phyloP scores from a whole-genome alignment of 2,888 invertebrate genomes.

The Trisateles emortualis region DNA sequence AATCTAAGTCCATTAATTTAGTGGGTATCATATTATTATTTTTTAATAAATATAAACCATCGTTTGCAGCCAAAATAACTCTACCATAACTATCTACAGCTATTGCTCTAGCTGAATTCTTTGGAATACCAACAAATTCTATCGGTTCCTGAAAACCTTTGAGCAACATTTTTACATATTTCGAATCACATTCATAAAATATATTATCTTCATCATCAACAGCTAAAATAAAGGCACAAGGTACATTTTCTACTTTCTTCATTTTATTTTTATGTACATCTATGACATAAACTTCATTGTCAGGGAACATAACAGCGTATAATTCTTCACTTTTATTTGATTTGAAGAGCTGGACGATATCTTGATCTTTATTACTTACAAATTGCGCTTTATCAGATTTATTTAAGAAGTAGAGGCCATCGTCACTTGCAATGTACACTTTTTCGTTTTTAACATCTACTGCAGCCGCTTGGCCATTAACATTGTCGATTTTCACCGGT shows the following conservation, averaged over 20 bases:
- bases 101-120: conserved; percentile 74
- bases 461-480: conserved; percentile 76
- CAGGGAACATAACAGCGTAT: conserved; percentile 73
- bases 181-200: conserved; percentile 80
- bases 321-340: conserved; percentile 62
- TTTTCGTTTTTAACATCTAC: conserved; percentile 66
- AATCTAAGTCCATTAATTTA: conserved; percentile 77
- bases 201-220: conserved; percentile 74
- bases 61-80: conserved; percentile 73
- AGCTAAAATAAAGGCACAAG: conserved; percentile 76
- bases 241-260: conserved; percentile 65
- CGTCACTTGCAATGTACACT: conserved; percentile 75
- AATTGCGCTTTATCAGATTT: conserved; percentile 66
- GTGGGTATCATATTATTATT: conserved; percentile 72
- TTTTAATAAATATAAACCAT: conserved; percentile 73
- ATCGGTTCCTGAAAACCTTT: conserved; percentile 78
- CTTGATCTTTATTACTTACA: conserved; percentile 73
- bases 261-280: conserved; percentile 71
- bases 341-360: conserved; percentile 77
- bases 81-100: conserved; percentile 59
- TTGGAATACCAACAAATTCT: conserved; percentile 76
- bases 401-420: conserved; percentile 70
- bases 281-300: conserved; percentile 71
- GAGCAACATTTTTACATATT: conserved; percentile 75
- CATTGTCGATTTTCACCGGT: conserved; percentile 70